Conservation (phyloP, 1,140 invertebrate species). For the Hyposmocoma kahamanoa region DNA sequence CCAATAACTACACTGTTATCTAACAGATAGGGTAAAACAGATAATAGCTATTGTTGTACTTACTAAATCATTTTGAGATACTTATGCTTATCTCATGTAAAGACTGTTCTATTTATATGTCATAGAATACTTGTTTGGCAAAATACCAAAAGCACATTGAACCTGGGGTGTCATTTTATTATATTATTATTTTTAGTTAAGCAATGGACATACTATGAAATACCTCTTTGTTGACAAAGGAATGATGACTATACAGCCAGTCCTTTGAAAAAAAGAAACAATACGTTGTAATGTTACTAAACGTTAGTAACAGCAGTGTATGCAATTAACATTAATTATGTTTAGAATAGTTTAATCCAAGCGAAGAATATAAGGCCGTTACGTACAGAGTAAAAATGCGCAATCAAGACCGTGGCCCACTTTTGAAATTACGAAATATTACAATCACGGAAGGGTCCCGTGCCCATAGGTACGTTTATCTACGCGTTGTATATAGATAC, state of each 20-base stretch:
- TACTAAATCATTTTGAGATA: no score
- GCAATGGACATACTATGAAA: neutral
- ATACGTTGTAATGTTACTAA: no score
- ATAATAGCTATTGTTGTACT: no score
- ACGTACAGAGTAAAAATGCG: slow-evolving; percentile 50
- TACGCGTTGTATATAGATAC: slow-evolving; percentile 65
- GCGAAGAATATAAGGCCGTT: slow-evolving; percentile 24
- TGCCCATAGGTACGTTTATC: slow-evolving; percentile 39
- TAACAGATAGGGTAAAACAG: no score
- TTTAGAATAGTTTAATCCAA: slow-evolving; percentile 16
- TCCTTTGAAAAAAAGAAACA: no score
- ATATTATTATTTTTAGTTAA: neutral
- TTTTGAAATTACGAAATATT: slow-evolving; percentile 68
- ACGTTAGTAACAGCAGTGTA: neutral
- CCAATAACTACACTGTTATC: no score
- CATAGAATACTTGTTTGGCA: slow-evolving; percentile 13
- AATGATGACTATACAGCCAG: neutral
- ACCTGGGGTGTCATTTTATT: slow-evolving; percentile 4
- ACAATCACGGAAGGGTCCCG: slow-evolving; percentile 62
- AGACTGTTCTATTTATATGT: slow-evolving; percentile 5
- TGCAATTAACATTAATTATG: slow-evolving; percentile 24
- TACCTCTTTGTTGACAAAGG: neutral
- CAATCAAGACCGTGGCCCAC: slow-evolving; percentile 69
- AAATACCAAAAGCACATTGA: slow-evolving; percentile 23
- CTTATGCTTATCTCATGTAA: no score